phyloP scores from a whole-genome alignment of 2,888 invertebrate genomes.

The Miltochrista miniata region DNA sequence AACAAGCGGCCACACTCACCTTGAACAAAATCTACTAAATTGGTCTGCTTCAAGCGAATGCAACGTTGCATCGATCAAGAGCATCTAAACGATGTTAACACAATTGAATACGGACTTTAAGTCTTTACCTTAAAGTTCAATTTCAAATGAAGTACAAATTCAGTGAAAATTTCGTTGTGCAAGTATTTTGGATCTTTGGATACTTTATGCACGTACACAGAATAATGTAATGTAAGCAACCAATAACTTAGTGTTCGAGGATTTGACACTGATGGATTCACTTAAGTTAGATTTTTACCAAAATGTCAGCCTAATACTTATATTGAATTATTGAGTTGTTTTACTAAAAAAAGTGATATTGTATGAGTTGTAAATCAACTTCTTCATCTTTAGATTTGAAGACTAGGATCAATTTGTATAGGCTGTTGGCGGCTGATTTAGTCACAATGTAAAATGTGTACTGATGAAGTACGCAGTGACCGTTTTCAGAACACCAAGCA shows the following conservation, averaged over 20 bases:
- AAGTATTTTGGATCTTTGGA: conserved; percentile 59
- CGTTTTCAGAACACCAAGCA: too few species aligned
- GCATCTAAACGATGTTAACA: conserved; percentile 18
- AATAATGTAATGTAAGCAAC: conserved; percentile 55
- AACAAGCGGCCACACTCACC: conserved; percentile 38
- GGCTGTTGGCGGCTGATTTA: too few species aligned
- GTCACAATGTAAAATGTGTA: too few species aligned
- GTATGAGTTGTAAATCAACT: too few species aligned
- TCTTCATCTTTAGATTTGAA: too few species aligned
- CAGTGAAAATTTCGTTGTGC: conserved; percentile 55
- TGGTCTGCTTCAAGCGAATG: conserved; percentile 62
- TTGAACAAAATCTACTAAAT: conserved; percentile 70
- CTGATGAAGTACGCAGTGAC: too few species aligned
- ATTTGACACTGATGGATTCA: conserved; percentile 52
- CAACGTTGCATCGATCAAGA: conserved; percentile 62
- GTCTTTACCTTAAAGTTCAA: conserved; percentile 21
- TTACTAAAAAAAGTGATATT: too few species aligned
- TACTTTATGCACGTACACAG: conserved; percentile 62
- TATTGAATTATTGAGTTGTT: too few species aligned
- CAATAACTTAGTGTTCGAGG: conserved; percentile 43
- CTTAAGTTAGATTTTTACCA: conserved; percentile 11
- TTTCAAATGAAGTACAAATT: conserved; percentile 45
- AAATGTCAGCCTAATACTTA: too few species aligned
- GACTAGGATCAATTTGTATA: too few species aligned
- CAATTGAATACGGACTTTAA: conserved; percentile 34